Base-by-base conservation (phyloP, 1,140 invertebrate species). In the Arion vulgaris region DNA sequence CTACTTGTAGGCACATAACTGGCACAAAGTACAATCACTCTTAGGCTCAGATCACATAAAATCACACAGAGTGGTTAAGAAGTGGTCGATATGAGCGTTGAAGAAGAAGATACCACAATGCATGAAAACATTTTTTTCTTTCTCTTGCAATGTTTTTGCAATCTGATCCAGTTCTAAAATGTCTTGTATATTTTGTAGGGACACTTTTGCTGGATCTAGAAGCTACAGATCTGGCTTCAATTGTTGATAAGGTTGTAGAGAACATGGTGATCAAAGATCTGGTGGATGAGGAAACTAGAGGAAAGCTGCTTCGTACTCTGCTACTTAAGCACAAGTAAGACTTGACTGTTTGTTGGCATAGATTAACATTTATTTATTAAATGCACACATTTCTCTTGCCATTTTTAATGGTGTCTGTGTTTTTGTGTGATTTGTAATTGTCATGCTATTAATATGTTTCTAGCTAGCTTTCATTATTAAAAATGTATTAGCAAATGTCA, bases 191-290 rank as follows among this genome's bases (percentile, higher is more conserved):
- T 57, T 57, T 57, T 28, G 17, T 81, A 93, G 94, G 94, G 81
- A 95, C 97, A 17, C 95, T 98, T 0, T 92, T 98, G 0, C 93
- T 99, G 39, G 97, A 99, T 90, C 93, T 98, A 76, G 96, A 98
- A 89, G 97, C 97, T 88, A 95, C 95, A 84, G 97, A 98, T 91
- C 91, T 98, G 23, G 95, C 96, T 0, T 96, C 95, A 0, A 95
- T 98, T 71, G 95, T 96, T 1, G 97, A 97, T 89, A 93, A 95
- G 81, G 95, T 97, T n/a, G 96, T 96, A 13, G 96, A 97, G 88
- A 95, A 96, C 88, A 96, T 98, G 95, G 95, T 97, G 9, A 93
- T 95, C 5, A 96, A 96, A 57, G 96, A 97, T 82, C 94, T 98
- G 53, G 97, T 99, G 45, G 93, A 95, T 62, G 94, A 95, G 41